Evolutionary conservation across 2,113 vertebrate genomes (phyloP), one percentile per base, ranked within the genome.

Genomic region (Sinocyclocheilus grahami): DNA sequence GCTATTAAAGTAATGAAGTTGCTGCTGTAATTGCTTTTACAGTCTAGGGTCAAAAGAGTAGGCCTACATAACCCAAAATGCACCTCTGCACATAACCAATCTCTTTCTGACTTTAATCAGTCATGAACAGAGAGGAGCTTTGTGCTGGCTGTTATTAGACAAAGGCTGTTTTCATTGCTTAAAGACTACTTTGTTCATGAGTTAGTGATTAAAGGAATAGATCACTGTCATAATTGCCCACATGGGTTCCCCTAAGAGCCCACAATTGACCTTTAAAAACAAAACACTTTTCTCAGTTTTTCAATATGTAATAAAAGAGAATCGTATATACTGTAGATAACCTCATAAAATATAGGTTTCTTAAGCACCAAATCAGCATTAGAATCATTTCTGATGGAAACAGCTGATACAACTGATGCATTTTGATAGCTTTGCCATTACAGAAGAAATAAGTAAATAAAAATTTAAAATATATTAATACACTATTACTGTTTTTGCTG

Each of bases 161-260:
- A 46, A 60, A 62, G 53, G 30, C 65, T 78, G 84, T 78, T 63
- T 85, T 79, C 37, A 13, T 62, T 22, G 55, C 85, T 86, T 78
- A 78, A 74, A 48, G 48, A 37, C 46, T 48, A 62, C 55, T 22
- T 69, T 84, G 78, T 71, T 86, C 79, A 72, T 30, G 27, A 67
- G 83, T 55, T 24, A 87, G 14, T 72, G 83, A 87, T 87, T 83
- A 77, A 63, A 85, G 79, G 58, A 58, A 85, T n/a, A 37, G 63
- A 67, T 42, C 6, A 46, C 76, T 18, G 69, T 51, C 42, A 33
- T 65, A 11, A 30, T 33, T 39, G 78, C 39, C 82, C 37, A 72
- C 75, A 33, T 4, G 27, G 58, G 81, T 79, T 76, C 55, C 48
- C 30, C 84, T 30, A 10, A 37, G 24, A 74, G 37, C 48, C 33